These are phyloP conservation scores for Pteromalus puparum DNA, from an alignment of 1,140 invertebrate species.

Conservation along the genomic window DNA sequence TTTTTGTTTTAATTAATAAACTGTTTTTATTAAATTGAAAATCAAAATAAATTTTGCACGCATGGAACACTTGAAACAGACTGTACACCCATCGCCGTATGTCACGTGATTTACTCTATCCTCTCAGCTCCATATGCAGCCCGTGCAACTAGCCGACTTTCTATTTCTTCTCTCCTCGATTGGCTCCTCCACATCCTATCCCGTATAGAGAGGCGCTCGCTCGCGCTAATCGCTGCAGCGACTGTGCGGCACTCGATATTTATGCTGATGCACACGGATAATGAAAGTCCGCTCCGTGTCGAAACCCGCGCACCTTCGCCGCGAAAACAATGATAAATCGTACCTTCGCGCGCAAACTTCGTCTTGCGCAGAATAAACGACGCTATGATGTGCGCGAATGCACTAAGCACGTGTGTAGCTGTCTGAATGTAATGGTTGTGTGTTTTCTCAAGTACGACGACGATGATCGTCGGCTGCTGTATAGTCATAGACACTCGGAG, in stretches of 20 bases:
- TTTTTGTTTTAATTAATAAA: too few relatives aligned
- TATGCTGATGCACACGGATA: conserved; percentile 32
- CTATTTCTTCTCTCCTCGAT: conserved; percentile 47
- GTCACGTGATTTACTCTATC: conserved; percentile 5
- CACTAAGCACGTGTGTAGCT: too few relatives aligned
- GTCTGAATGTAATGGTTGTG: too few relatives aligned
- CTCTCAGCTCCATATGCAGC: not conserved
- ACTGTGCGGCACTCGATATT: conserved; percentile 4
- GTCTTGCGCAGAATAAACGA: too few relatives aligned
- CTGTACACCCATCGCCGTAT: not conserved
- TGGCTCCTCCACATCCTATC: not conserved
- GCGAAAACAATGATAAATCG: conserved; percentile 46
- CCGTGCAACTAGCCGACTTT: conserved; percentile 35
- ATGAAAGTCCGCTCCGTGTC: conserved; percentile 33
- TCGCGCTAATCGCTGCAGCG: conserved; percentile 28
- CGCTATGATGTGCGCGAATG: too few relatives aligned
- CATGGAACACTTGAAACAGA: not conserved
- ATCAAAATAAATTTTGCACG: too few relatives aligned
- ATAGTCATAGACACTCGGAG: too few relatives aligned
- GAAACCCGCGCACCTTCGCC: conserved; percentile 2
- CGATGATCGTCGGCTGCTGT: too few relatives aligned
- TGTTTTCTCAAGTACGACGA: too few relatives aligned
- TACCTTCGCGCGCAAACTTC: too few relatives aligned
- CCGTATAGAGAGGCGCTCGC: not conserved
- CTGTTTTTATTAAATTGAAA: too few relatives aligned